phyloP scores from a whole-genome alignment of 2,888 invertebrate species.

The Pristionchus japonicus region DNA sequence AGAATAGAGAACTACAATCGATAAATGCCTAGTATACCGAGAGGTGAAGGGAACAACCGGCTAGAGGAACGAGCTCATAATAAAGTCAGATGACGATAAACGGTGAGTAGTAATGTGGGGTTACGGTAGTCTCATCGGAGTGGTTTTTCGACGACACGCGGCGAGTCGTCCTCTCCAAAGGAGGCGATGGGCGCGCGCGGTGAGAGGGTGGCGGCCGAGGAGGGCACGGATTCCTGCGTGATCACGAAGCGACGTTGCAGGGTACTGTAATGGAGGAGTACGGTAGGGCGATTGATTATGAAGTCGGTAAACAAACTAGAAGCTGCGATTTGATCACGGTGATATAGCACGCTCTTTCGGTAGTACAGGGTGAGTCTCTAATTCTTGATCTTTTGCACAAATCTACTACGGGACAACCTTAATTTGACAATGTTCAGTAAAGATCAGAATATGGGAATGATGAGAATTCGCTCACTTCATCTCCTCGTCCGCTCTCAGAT shows the following conservation, averaged over 20 bases:
- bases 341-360: no score
- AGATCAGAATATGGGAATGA: no score
- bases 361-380: no score
- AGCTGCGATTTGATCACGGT: no score
- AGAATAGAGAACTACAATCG: not conserved
- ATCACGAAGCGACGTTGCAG: conserved; percentile 44
- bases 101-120: not conserved
- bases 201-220: conserved; percentile 48
- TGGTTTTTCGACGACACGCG: conserved; percentile 54
- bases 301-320: no score
- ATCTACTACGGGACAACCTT: no score
- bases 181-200: conserved; percentile 69
- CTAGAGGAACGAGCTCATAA: not conserved
- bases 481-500: conserved; percentile 53
- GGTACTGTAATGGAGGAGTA: conserved; percentile 40
- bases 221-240: conserved; percentile 41
- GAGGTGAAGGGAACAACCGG: not conserved
- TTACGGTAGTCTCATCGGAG: not conserved
- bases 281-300: no score
- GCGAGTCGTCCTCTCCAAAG: conserved; percentile 73
- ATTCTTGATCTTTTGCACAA: no score
- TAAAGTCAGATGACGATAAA: not conserved
- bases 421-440: no score
- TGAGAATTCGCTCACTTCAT: conserved; percentile 42
- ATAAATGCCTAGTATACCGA: not conserved